phyloP scores from a whole-genome alignment of 2,797 vertebrate genomes.

The Antennarius maculatus region DNA sequence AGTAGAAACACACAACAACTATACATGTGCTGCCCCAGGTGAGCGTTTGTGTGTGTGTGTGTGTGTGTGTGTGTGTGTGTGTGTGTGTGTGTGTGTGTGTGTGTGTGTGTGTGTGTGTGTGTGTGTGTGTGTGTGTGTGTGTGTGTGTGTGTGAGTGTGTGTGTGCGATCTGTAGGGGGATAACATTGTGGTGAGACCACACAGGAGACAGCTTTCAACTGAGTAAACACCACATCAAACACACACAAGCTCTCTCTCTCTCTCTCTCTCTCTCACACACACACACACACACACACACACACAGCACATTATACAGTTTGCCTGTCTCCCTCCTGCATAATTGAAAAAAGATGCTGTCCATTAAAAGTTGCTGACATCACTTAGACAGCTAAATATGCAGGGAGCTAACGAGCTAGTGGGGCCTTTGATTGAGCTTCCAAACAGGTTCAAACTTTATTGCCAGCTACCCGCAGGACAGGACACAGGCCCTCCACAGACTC shows the following conservation, averaged over 20 bases:
- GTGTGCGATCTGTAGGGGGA: slow-evolving; percentile 73
- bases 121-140: slow-evolving; percentile 1
- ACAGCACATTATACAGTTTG: slow-evolving; percentile 66
- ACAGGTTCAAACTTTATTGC: slow-evolving; percentile 72
- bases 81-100: slow-evolving; percentile 3
- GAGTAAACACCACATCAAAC: slow-evolving; percentile 86
- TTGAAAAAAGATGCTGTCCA: slow-evolving; percentile 83
- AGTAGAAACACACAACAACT: slow-evolving; percentile 39
- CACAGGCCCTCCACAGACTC: slow-evolving; percentile 57
- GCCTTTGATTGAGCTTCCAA: slow-evolving; percentile 73
- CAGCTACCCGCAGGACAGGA: slow-evolving; percentile 54
- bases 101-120: slow-evolving; percentile 51
- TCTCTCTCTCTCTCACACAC: slow-evolving; percentile 18
- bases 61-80: slow-evolving; percentile 65
- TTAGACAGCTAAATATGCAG: slow-evolving; percentile 77
- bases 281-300: slow-evolving; percentile 28
- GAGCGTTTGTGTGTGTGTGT: slow-evolving; percentile 27
- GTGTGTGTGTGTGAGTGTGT: slow-evolving; percentile 8
- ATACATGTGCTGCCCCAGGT: slow-evolving; percentile 66
- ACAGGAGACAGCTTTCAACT: slow-evolving; percentile 82
- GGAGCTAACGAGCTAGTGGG: slow-evolving; percentile 75
- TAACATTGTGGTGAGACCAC: slow-evolving; percentile 77
- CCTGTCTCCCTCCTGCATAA: slow-evolving; percentile 78
- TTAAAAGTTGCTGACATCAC: slow-evolving; percentile 87
- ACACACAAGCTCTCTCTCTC: slow-evolving; percentile 35